Evolutionary conservation across 2,797 vertebrate genomes (phyloP), one percentile per base, ranked within the genome.

Genomic region (Bovichtus diacanthus): DNA sequence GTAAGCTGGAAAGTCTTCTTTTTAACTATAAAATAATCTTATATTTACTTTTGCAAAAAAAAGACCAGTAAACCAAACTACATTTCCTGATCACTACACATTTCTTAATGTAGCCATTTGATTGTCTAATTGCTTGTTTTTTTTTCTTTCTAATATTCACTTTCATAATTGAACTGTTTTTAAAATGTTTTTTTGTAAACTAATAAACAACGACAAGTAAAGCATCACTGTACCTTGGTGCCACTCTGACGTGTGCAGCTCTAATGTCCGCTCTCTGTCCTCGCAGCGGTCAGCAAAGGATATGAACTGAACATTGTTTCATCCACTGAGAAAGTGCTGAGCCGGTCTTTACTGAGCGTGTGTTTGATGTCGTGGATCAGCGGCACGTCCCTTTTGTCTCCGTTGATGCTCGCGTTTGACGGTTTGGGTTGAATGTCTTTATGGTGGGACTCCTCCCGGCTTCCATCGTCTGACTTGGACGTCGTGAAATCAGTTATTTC

Each of bases 181-280:
- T 55, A 47, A 16, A 23, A 19, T 11, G 2, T 12, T 43, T 50
- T 2, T 36, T 38, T 74, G 21, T 38, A 38, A 53, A 66, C n/a
- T 36, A 70, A 61, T 29, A 11, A 38, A 18, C 53, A 62, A 62
- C n/a, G n/a, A 4, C 4, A 38, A 67, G 4, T 21, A n/a, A 76
- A 70, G 11, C n/a, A 1, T 69, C 6, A 21, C 36, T 12, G 44
- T 60, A 39, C 59, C 64, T 75, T 27, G 0, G 38, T 60, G 65
- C 12, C 55, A 9, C n/a, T 73, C 31, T 54, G 43, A 39, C 2
- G 7, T 11, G 19, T 38, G 53, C 7, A 10, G 34, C 70, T 65
- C 80, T 91, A 94, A 83, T 91, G 92, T 65, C 85, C 84, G 53
- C 86, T 91, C 59, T 93, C 92, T 1, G 89, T 84, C 21, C 70